Evolutionary conservation across 2,113 vertebrate species (phyloP), one percentile per base, ranked within the genome.

Genomic region (Cyphomyrus plagiostoma): DNA sequence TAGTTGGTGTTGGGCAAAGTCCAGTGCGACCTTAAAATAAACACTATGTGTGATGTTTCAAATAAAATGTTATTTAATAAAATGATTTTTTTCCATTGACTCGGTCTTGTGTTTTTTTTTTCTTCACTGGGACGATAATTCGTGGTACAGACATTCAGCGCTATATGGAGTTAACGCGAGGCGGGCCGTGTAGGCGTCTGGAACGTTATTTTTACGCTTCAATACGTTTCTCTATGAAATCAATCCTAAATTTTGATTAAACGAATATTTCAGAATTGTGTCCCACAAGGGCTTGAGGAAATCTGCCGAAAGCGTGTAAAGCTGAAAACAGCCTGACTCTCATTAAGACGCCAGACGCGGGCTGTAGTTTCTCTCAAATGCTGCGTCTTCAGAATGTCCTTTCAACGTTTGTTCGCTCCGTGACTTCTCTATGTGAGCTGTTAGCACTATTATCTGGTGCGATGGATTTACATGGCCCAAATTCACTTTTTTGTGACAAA

Each of bases 41-140:
- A 87, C 85, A 87, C 85, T 87, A 86, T 86, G 46, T 86, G 85
- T 87, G 26, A 87, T 42, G 85, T 87, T 87, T 49, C 13, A 87
- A 87, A 87, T 87, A 56, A 87, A 87, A 87, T 87, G 85, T 87
- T 87, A 87, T 87, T 87, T 87, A 87, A 87, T 87, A 87, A 53
- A 86, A 26, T 46, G 19, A 13, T 84, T 45, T 87, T 86, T 86
- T 48, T 87, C 50, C 15, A 87, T 30, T 87, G 46, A 26, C 50
- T 56, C 26, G 3, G 85, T 30, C 85, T 53, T 52, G 10, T 83
- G 19, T 10, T 82, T 21, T 46, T 83, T 42, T 83, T 48, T 48
- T 23, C 11, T 30, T 10, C 0, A 30, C 6, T 30, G 21, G 23
- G 3, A 10, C 3, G 19, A 19, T 13, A n/a, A 49, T 49, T 46